Base-by-base conservation (phyloP, 2,888 invertebrate species). In the Philaethria dido region DNA sequence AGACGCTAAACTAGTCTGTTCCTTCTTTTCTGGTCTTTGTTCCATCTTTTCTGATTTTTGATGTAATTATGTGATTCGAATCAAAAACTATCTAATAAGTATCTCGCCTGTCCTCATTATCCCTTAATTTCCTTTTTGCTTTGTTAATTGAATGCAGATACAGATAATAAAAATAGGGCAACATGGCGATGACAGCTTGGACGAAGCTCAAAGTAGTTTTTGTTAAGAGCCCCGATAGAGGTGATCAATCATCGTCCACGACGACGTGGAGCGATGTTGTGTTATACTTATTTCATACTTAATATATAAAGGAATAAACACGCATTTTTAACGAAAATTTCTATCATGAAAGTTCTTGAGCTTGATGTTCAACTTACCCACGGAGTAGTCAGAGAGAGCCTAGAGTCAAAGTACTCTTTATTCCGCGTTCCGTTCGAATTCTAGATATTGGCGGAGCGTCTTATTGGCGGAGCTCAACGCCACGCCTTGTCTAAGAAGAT, bases 201-300 rank as follows among this genome's bases (percentile, higher is more conserved):
- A n/a, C 9, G 25, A 29, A 29, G 4, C 29, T 16, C 16, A 11
- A 29, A 52, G 29, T 16, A 52, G 52, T 52, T 52, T 52, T 52
- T 52, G 16, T 33, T 29, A 52, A 52, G 52, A 29, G 45, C 16
- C n/a, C 16, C 16, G 52, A 52, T 16, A 52, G 44, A 44, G 25
- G 29, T 33, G 52, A 52, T 52, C 52, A 16, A 33, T 52, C 52
- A 52, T 33, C 52, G 29, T 52, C 16, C 52, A 52, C 52, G 29
- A 11, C 16, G 52, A 29, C 16, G 52, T 2, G 18, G 9, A 16
- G 29, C 52, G 29, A 52, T 52, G 29, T 33, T 52, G 52, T 29
- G 50, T 52, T 52, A 16, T 52, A 52, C 33, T 52, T 52, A 52
- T 29, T 52, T 16, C 9, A 16, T 52, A 29, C 29, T 11, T 33